Evolutionary conservation across 2,113 vertebrate genomes (phyloP).

Genomic region (Actinemys pallida): DNA sequence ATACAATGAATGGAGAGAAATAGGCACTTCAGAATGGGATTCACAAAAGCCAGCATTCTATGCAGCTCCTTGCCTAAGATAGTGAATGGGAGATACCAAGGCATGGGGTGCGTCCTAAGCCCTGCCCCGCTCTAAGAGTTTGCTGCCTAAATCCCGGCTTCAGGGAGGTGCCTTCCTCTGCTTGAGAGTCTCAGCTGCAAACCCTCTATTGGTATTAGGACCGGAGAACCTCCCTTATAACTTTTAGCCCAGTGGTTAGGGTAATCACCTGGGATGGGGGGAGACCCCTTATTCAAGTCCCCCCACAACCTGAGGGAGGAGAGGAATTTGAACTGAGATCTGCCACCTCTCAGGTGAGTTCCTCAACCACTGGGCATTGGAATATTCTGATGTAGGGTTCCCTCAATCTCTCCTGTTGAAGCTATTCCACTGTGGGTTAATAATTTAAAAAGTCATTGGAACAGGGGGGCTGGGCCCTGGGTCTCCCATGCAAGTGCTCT

Average conservation of each 20-base stretch:
- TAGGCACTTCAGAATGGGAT: background rate
- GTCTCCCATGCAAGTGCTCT: background rate
- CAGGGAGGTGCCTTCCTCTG: too few species aligned
- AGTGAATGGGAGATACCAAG: background rate
- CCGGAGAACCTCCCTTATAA: too few species aligned
- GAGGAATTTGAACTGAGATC: background rate
- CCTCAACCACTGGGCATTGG: too few species aligned
- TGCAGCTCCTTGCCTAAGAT: background rate
- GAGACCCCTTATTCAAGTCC: background rate
- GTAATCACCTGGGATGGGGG: background rate
- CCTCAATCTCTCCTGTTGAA: background rate
- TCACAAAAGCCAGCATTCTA: background rate
- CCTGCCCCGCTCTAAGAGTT: background rate
- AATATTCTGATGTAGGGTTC: background rate
- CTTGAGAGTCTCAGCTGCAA: background rate
- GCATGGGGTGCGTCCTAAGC: background rate
- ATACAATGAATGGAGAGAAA: background rate
- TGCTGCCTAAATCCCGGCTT: too few species aligned
- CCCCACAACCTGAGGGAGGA: background rate
- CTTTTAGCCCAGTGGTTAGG: too few species aligned
- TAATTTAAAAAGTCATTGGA: background rate
- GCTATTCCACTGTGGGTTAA: background rate
- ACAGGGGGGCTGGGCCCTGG: too few species aligned
- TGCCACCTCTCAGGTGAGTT: background rate
- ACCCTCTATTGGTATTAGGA: background rate